Base-by-base conservation (phyloP, 1,140 invertebrate species). In the Phthorimaea operculella region DNA sequence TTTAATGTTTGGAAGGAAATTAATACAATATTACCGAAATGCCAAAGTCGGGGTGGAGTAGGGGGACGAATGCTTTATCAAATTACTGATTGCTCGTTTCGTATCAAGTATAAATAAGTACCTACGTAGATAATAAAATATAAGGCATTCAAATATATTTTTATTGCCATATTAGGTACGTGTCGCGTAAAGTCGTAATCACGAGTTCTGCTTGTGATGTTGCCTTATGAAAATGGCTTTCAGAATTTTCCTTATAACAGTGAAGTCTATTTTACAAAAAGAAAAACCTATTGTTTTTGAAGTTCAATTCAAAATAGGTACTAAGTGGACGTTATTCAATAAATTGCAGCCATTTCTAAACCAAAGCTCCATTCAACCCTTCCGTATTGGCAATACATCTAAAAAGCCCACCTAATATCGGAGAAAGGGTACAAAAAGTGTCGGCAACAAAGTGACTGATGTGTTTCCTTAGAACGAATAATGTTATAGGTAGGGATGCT, bases 11-110 rank as follows among this genome's bases (percentile, higher is more conserved):
- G 54, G 52, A n/a, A 49, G 63, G 51, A 68, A 71, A 68, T 66
- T 71, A 71, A 71, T 71, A 68, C 63, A 66, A 66, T 68, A 68
- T 71, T 69, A 63, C 60, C 15, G 58, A 61, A 66, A 62, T 50
- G 64, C 55, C 52, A n/a, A 42, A 59, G 62, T 45, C 36, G 28
- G 49, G 4, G 33, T 28, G 39, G 55, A 58, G n/a, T n/a, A n/a
- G n/a, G 62, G 62, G 60, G n/a, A n/a, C n/a, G n/a, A 58, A 52
- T 18, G 55, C 55, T 66, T 71, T 71, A 71, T 71, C 65, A 66
- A 66, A 71, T 71, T 71, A 71, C 68, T 55, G 65, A 70, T 70
- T 68, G 55, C 64, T 56, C 56, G 60, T 66, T 62, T 36, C 56
- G 54, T 10, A n/a, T n/a, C n/a, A n/a, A n/a, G n/a, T n/a, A n/a